Base-by-base conservation (phyloP, 2,113 vertebrate species). In the Cebidichthys violaceus region DNA sequence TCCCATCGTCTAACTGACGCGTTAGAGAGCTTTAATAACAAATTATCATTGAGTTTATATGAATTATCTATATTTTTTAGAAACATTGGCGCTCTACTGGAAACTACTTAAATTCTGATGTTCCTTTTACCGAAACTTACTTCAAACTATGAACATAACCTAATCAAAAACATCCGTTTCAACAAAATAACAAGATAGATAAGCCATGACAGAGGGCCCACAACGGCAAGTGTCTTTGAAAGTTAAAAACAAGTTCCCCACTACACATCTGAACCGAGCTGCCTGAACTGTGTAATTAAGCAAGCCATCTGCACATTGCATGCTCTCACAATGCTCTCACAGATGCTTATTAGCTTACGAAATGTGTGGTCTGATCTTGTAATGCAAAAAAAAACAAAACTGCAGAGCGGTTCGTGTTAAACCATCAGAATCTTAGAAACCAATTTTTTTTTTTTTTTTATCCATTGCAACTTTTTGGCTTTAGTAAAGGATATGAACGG, bases 271-370 rank as follows among this genome's bases (percentile, higher is more conserved):
- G 41, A 69, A 88, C 70, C 74, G 57, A 89, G 67, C 74, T 75
- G 88, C 27, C 57, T 90, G 81, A 84, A 84, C 75, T 81, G 61
- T 82, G 70, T 85, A 85, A 87, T 90, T 89, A 87, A 83, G 79
- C 41, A 68, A 79, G 82, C 88, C 89, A 89, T 91, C 77, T 90
- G 86, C 71, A 89, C 75, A 66, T 60, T 75, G 55, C 65, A 79
- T 24, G 0, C 76, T 43, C 57, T 79, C 71, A 81, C 80, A 88
- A 75, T 85, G 59, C 52, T 80, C 73, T 74, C 81, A 84, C 89
- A 89, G 84, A 92, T 90, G 86, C 75, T 83, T 86, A 86, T 89
- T 90, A 85, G 80, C 70, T 83, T n/a, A 82, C 31, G 9, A 88
- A 77, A 88, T 77, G 64, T 79, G 75, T 78, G 50, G 64, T 75